Base-by-base conservation (phyloP, 2,797 vertebrate genomes). In the Apodemus agrarius region DNA sequence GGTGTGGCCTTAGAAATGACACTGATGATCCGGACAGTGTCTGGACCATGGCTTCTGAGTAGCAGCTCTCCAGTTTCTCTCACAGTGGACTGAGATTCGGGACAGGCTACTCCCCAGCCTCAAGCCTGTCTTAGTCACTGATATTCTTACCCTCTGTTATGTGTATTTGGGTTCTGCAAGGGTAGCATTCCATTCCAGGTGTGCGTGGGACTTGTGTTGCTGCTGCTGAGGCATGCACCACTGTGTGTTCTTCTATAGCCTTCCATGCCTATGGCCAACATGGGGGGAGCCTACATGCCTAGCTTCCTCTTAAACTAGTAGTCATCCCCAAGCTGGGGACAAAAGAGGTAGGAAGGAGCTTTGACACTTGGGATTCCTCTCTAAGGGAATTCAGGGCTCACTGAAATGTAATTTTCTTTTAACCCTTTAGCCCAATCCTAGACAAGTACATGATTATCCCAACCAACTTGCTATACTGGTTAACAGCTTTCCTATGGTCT, bases 401-500 rank as follows among this genome's bases (percentile, higher is more conserved):
- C 0, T 43, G 63, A 1, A 40, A 88, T 54, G 12, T 26, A 6
- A 31, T 22, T 43, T 65, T 21, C 43, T 37, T 85, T 49, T 43
- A 87, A 22, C 6, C 13, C 34, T 1, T 40, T 12, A 37, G 46
- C 19, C 19, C n/a, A 21, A 22, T 11, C 17, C 26, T 46, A n/a
- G 34, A 54, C 17, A 22, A 46, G 4, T 29, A 12, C 14, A 6
- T 0, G 0, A 74, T 37, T 21, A 8, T 17, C 16, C 59, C 0
- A n/a, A 22, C 7, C 1, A 22, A 6, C 16, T 0, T 0, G 14
- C 14, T 40, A 4, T 22, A 17, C 34, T 8, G 6, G 16, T 59
- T 22, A 67, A 6, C 22, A 0, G 0, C 43, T 22, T 0, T 1
- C 3, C 12, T 2, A 8, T 63, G 34, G 17, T 2, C 2, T 49